phyloP scores from a whole-genome alignment of 2,888 invertebrate species.

The Dicycla oo region DNA sequence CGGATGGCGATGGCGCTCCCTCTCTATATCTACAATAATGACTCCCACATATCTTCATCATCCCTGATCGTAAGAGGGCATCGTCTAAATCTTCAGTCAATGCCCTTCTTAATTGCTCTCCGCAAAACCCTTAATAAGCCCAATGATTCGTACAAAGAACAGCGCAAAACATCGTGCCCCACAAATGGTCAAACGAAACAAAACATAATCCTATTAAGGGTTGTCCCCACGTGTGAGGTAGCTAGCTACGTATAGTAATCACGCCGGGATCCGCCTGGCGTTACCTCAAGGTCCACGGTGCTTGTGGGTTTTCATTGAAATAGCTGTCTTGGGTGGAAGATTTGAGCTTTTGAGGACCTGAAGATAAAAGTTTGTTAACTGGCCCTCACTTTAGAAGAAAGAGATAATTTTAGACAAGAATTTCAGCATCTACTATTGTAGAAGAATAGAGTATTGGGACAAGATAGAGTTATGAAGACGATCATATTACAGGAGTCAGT shows the following conservation, averaged over 20 bases:
- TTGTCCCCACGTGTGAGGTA: conserved; percentile 41
- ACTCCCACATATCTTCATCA: background rate
- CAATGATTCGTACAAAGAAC: conserved; percentile 34
- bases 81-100: background rate
- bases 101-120: background rate
- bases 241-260: conserved; percentile 44
- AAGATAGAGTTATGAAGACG: background rate
- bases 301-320: conserved; percentile 68
- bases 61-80: background rate
- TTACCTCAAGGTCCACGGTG: conserved; percentile 56
- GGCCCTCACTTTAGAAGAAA: too few species aligned
- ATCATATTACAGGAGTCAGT: background rate
- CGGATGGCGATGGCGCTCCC: too few species aligned
- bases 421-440: background rate
- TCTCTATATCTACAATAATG: background rate
- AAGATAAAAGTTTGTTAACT: background rate
- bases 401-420: background rate
- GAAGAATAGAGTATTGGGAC: background rate
- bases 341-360: conserved; percentile 2
- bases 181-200: conserved; percentile 41
- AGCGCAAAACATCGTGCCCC: conserved; percentile 4
- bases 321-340: conserved; percentile 31
- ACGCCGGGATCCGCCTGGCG: conserved; percentile 32
- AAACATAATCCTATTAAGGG: conserved; percentile 59
- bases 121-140: background rate